A percentile compares a stretch with the other conserved stretches of the same genome.
Conservation (phyloP, 2,797 vertebrate genomes). For the Tinamus major region DNA sequence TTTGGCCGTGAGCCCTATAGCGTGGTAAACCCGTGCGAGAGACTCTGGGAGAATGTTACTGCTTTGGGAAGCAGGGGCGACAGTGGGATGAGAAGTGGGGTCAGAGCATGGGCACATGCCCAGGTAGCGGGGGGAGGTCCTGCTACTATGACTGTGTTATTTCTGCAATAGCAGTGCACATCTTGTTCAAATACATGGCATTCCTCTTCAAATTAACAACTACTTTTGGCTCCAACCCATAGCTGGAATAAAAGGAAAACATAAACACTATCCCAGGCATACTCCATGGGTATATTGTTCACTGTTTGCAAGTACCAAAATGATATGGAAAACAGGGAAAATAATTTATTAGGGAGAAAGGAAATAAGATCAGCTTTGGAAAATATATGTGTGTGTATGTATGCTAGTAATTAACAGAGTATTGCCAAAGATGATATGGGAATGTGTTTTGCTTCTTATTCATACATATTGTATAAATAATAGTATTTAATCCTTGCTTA, state of each 20-base stretch:
- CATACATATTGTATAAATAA: not conserved
- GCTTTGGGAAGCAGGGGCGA: not conserved
- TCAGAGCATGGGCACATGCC: accelerated
- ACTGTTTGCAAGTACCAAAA: not conserved
- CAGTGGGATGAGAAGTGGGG: not conserved
- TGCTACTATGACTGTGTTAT: not conserved
- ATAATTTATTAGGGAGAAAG: not conserved
- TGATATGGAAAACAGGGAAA: not conserved
- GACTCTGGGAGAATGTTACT: not conserved
- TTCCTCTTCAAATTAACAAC: not conserved
- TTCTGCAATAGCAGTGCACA: not conserved
- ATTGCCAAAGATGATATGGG: not conserved
- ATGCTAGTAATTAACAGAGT: not conserved
- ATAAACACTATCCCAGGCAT: not conserved
- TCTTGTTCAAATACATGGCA: not conserved
- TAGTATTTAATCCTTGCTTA: not conserved
- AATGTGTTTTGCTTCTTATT: not conserved
- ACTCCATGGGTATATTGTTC: not conserved
- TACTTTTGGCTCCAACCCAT: not conserved
- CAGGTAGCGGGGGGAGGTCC: not conserved
- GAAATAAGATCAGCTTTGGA: not conserved
- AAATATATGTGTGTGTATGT: not conserved
- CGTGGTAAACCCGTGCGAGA: not conserved
- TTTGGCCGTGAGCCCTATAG: accelerated
- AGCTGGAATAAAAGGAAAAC: not conserved